Base-by-base conservation (phyloP, 1,140 invertebrate species). In the Eumaeus atala region DNA sequence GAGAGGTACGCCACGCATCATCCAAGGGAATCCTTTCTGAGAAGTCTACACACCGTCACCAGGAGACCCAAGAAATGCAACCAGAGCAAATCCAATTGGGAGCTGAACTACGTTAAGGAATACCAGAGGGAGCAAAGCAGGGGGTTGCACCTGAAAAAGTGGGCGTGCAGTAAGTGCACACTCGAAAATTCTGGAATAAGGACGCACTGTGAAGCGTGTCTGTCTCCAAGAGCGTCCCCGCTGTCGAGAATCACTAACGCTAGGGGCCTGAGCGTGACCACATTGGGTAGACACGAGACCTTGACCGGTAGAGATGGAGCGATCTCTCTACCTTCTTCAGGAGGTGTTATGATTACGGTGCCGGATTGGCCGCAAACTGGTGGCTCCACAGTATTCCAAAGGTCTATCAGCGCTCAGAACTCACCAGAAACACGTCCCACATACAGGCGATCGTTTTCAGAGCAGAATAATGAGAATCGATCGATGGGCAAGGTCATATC, bases 91-190 rank as follows among this genome's bases (percentile, higher is more conserved):
- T 87, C 84, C 0, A 84, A 87, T 67, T 87, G 86, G 84, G 85
- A 87, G 52, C 62, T 87, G 33, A 85, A 88, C 64, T 86, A 85
- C 54, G 73, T 84, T 3, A 86, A 85, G 47, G 84, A 86, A 48
- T 87, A 85, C 53, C 80, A 87, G 56, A 77, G 72, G 47, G 84
- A 87, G 48, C 77, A 85, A 47, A 85, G 78, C 42, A 80, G 67
- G 37, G 82, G 66, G 11, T 56, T 85, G 33, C 77, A 84, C 68
- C 63, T 82, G 64, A 84, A 86, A 59, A 87, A 84, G 36, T 95
- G 93, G 93, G 91, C 91, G 1, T 95, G 93, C 71, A 90, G 90
- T 57, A 93, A 93, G 68, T 95, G 93, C 69, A 95, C 93, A 0
- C 75, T 95, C 18, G 87, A 94, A n/a, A 95, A 95, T 83, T 87